Conservation (phyloP, 2,888 invertebrate species). For the Cancer borealis region DNA sequence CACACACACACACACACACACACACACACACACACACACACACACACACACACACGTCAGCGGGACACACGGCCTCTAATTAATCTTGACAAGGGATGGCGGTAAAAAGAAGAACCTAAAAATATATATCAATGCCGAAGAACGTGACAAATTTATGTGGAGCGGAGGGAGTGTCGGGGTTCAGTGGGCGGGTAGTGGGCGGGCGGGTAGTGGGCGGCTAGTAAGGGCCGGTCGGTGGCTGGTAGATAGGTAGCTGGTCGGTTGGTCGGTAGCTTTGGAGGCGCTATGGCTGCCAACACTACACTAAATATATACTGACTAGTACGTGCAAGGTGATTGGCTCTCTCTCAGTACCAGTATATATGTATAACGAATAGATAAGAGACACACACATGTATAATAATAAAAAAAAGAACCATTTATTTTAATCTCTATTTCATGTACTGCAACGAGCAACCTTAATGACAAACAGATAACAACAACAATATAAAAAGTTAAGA, state of each 20-base stretch:
- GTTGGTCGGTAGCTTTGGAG: not conserved
- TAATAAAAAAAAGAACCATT: too few species aligned
- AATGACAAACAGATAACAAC: too few species aligned
- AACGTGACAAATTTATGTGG: slow-evolving; percentile 9
- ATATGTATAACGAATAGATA: not conserved
- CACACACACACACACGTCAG: slow-evolving; percentile 26
- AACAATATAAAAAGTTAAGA: too few species aligned
- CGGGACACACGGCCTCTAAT: slow-evolving; percentile 18
- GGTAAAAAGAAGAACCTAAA: not conserved
- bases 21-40: slow-evolving; percentile 40
- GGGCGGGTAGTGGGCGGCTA: not conserved
- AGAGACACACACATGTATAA: too few species aligned
- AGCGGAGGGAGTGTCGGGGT: not conserved
- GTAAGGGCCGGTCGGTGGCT: not conserved
- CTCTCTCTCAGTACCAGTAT: not conserved
- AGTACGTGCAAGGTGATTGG: not conserved
- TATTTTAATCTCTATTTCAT: too few species aligned
- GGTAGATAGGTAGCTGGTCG: not conserved
- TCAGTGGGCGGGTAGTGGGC: not conserved
- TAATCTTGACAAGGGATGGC: not conserved
- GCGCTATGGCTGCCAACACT: not conserved
- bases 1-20: slow-evolving; percentile 40
- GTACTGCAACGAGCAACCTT: too few species aligned
- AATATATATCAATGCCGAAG: not conserved
- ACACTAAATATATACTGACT: not conserved